These are phyloP conservation scores for Nothoprocta perdicaria DNA, from an alignment of 2,113 vertebrate genomes.

Conservation along the genomic window DNA sequence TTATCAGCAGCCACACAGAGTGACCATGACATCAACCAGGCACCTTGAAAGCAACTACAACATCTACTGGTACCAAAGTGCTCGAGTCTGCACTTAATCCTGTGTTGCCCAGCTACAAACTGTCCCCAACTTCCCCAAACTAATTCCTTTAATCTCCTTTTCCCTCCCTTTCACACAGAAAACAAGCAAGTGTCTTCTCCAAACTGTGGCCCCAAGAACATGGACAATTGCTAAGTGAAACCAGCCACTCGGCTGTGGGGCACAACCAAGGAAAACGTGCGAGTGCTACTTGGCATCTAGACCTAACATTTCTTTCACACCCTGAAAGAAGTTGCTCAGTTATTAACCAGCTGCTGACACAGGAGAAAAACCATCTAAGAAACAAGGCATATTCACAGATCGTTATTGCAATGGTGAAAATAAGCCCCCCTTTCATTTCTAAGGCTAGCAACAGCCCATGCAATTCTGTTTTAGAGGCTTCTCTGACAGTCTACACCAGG, in stretches of 20 bases:
- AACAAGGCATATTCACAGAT: not conserved
- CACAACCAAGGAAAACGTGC: not conserved
- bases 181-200: not conserved
- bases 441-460: not conserved
- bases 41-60: not conserved
- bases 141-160: not conserved
- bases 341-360: not conserved
- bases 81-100: not conserved
- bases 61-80: not conserved
- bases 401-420: not conserved
- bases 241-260: too few species aligned
- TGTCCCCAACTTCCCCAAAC: not conserved
- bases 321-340: not conserved
- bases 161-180: not conserved
- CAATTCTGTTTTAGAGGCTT: not conserved
- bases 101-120: not conserved
- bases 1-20: not conserved
- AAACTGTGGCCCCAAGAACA: not conserved
- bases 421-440: not conserved
- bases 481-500: not conserved
- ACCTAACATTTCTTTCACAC: not conserved
- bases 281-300: not conserved
- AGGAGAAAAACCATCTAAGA: not conserved
- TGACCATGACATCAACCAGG: constrained; percentile 41
- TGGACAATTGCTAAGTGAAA: too few species aligned